Base-by-base conservation (phyloP, 2,797 vertebrate species). In the Pseudochirops cupreus region DNA sequence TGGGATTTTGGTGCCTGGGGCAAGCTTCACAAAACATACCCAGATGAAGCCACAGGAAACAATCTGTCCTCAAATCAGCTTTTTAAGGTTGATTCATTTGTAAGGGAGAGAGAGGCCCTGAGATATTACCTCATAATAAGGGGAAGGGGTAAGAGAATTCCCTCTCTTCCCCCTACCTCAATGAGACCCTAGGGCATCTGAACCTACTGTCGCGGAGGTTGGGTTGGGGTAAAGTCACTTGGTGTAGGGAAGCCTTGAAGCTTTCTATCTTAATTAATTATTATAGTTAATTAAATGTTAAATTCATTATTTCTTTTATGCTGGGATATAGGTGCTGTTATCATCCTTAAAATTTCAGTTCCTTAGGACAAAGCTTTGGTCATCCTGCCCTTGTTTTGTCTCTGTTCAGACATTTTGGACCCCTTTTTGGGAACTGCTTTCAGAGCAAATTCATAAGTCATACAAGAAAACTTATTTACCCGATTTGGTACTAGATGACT, bases 391-490 rank as follows among this genome's bases (percentile, higher is more conserved):
- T 50, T 11, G 5, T 26, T 87, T 87, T 87, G 21, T 50, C 39
- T 87, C 92, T 90, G 26, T 96, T 95, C 56, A 93, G 87, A 55
- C 54, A 53, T 50, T 94, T 56, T 67, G 92, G 58, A 93, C 93
- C 95, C 93, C 87, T 95, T 92, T 92, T 26, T 91, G 94, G 90
- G 93, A 94, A 95, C 95, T 95, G 92, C 89, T 96, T 95, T 97
- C 95, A 96, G 95, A 97, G 90, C 74, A 92, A 56, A 67, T 94
- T 94, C 97, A 95, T 93, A 93, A 98, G 90, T 62, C 91, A 91
- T 94, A 96, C 93, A 94, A 96, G 92, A 97, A 96, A 96, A 94
- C 82, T 95, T 97, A 97, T 95, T 97, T 92, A 94, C 55, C 96
- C 95, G 94, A 96, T 95, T 97, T 97, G 50, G 91, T 91, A 97